Base-by-base conservation (phyloP, 2,888 invertebrate species). In the Melieria crassipennis region DNA sequence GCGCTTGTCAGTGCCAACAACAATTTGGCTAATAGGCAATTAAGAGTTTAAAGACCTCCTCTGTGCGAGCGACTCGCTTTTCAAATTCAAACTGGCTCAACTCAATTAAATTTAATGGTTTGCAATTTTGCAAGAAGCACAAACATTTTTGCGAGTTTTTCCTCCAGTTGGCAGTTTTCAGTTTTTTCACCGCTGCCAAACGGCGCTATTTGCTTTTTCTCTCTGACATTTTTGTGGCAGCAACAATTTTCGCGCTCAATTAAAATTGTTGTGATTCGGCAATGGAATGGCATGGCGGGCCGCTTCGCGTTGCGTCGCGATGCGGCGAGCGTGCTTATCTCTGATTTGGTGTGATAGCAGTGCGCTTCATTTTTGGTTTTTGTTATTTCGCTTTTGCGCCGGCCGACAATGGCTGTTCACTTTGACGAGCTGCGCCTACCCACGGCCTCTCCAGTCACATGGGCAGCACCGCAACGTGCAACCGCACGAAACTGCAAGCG, bases 41-140 rank as follows among this genome's bases (percentile, higher is more conserved):
- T 69, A 72, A 72, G 62, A 63, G 66, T 60, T 64, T 52, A 58
- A 55, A 43, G 46, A 30, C 63, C 46, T 46, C 11, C 63, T 46
- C 30, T 52, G 46, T 16, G 5, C 6, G 9, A n/a, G 7, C 6
- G 62, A n/a, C 4, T 13, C 30, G n/a, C 30, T 10, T 10, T 16
- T 45, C 50, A 30, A 9, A 50, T 43, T 50, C 42, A 48, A 43
- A 30, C 30, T 30, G 30, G 48, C 13, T 57, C 16, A 9, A 16
- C 42, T 56, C 61, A 68, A 73, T 70, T 73, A 73, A 67, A 64
- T 67, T 68, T 65, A 73, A 71, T 71, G 65, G 70, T 58, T 67
- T 67, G 67, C 11, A 16, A 10, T 50, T 50, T 60, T 7, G 7
- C 58, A 16, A 13, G 45, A 47, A 43, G 42, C 10, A 42, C 60